Evolutionary conservation across 2,888 invertebrate species (phyloP).

Genomic region (Calliphora vomitoria): DNA sequence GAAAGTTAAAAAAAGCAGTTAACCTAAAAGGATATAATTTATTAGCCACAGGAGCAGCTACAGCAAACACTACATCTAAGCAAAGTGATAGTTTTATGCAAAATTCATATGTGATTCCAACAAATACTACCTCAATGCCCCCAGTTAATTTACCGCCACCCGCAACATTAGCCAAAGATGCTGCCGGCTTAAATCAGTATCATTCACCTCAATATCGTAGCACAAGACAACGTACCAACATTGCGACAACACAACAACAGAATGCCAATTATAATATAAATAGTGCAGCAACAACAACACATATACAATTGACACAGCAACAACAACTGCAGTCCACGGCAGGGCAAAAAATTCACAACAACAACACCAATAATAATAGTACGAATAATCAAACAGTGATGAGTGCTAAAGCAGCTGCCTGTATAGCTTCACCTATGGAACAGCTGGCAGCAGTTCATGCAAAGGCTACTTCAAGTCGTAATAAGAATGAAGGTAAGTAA

Average conservation of each 20-base stretch:
- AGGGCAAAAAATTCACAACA: constrained; percentile 57
- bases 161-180: constrained; percentile 26
- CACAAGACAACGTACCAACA: constrained; percentile 62
- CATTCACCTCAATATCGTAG: constrained; percentile 57
- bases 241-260: constrained; percentile 40
- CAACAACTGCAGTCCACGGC: constrained; percentile 18
- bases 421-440: constrained; percentile 66
- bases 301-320: constrained; percentile 12
- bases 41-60: not conserved
- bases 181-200: constrained; percentile 46
- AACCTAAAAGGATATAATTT: constrained; percentile 35
- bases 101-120: constrained; percentile 55
- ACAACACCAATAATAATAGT: constrained; percentile 35
- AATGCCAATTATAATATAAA: constrained; percentile 50
- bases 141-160: constrained; percentile 31
- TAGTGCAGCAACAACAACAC: constrained; percentile 61
- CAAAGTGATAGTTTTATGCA: constrained; percentile 20
- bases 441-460: constrained; percentile 71
- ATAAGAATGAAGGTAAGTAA: constrained; percentile 79
- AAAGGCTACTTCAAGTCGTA: constrained; percentile 76
- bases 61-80: not conserved
- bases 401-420: constrained; percentile 54
- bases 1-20: constrained; percentile 29
- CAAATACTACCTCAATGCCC: constrained; percentile 54
- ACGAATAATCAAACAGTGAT: constrained; percentile 28